Conservation (phyloP, 2,113 vertebrate species). For the Cyphomyrus discorhynchus region DNA sequence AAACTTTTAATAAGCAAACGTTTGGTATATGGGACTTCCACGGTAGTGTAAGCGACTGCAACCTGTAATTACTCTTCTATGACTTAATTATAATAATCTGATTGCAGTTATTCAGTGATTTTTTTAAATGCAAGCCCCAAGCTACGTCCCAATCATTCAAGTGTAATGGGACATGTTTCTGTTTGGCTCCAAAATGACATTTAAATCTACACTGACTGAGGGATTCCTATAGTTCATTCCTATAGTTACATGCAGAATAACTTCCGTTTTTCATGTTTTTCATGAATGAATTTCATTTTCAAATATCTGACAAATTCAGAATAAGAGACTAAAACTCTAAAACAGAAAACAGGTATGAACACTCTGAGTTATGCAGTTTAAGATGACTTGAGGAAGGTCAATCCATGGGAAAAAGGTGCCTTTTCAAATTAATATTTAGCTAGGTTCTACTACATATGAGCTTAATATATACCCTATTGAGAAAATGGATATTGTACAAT, state of each 20-base stretch:
- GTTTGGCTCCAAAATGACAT: constrained; percentile 88
- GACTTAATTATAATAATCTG: constrained; percentile 99
- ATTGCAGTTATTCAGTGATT: constrained; percentile 99
- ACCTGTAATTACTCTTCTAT: constrained; percentile 99
- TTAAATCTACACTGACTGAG: constrained; percentile 80
- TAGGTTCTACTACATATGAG: background rate
- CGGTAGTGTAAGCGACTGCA: constrained; percentile 92
- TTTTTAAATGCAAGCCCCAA: constrained; percentile 90
- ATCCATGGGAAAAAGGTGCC: background rate
- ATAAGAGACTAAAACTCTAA: constrained; percentile 60
- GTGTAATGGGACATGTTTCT: constrained; percentile 94
- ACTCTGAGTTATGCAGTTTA: constrained; percentile 28
- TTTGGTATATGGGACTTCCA: constrained; percentile 87
- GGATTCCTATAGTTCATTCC: constrained; percentile 48
- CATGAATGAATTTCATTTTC: constrained; percentile 58
- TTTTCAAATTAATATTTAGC: background rate
- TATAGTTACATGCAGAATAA: constrained; percentile 81
- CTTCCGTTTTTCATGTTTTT: constrained; percentile 78
- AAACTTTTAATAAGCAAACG: constrained; percentile 97
- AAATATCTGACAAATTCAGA: constrained; percentile 64
- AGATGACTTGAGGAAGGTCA: background rate
- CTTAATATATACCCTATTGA: background rate
- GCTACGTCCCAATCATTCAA: constrained; percentile 99
- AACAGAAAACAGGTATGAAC: constrained; percentile 56
- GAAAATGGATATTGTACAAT: background rate